A percentile compares a stretch with the other conserved stretches of the same genome.
phyloP scores from a whole-genome alignment of 2,797 vertebrate species.

The Eutrigla gurnardus region DNA sequence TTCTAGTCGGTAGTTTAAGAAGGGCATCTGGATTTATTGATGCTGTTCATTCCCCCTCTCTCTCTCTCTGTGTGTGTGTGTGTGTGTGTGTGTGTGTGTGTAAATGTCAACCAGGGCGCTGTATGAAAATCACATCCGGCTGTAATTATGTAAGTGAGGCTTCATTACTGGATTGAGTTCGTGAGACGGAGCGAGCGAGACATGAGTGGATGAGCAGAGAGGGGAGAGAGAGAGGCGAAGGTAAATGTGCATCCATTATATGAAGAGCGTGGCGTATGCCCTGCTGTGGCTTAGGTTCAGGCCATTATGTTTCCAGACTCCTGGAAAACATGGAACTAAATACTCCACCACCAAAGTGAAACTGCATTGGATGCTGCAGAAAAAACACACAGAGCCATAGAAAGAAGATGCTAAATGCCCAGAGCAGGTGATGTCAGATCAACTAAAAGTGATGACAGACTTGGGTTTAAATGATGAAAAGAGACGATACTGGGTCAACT shows the following conservation, averaged over 20 bases:
- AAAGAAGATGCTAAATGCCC: conserved; percentile 18
- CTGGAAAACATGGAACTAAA: conserved; percentile 68
- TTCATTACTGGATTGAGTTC: conserved; percentile 60
- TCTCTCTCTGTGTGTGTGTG: conserved; percentile 22
- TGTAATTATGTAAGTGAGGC: conserved; percentile 75
- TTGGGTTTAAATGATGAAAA: conserved; percentile 41
- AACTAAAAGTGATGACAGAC: conserved; percentile 18
- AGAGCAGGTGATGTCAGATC: conserved; percentile 20
- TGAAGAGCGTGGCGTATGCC: conserved; percentile 47
- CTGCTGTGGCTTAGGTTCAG: conserved; percentile 40
- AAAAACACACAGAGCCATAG: conserved; percentile 21
- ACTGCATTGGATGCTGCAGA: conserved; percentile 25
- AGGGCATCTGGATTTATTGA: conserved; percentile 16
- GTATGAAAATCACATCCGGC: conserved; percentile 67
- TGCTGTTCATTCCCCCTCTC: conserved; percentile 16
- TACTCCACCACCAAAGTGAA: conserved; percentile 28
- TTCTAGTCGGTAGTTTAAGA: conserved; percentile 2
- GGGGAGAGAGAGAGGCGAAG: conserved; percentile 27
- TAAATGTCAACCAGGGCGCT: conserved; percentile 78
- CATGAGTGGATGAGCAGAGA: conserved; percentile 53
- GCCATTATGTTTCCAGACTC: conserved; percentile 63
- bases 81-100: conserved; percentile 28
- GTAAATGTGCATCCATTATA: conserved; percentile 67
- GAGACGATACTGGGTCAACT: conserved; percentile 27
- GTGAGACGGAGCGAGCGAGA: conserved; percentile 51